Conservation (phyloP, 2,113 vertebrate species). For the Gadus chalcogrammus region DNA sequence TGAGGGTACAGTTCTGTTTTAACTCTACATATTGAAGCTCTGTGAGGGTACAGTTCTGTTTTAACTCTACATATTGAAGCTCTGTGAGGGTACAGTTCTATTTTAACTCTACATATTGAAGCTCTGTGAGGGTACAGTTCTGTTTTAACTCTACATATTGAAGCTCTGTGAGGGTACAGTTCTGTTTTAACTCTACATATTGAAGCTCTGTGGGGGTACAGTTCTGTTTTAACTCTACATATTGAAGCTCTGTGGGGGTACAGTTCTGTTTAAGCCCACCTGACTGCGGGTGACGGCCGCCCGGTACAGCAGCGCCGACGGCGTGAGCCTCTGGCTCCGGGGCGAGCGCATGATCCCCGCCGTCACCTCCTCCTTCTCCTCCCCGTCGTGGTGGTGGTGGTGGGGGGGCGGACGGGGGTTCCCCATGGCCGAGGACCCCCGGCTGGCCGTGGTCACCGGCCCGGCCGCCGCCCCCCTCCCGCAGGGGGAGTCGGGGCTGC, state of each 20-base stretch:
- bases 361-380: constrained; percentile 73
- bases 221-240: no score
- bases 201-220: no score
- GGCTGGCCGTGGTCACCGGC: constrained; percentile 28
- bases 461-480: constrained; percentile 71
- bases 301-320: constrained; percentile 87
- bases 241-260: no score
- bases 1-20: no score
- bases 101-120: no score
- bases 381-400: constrained; percentile 53
- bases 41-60: no score
- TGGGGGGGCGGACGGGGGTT: constrained; percentile 46
- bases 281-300: constrained; percentile 90
- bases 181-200: no score
- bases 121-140: no score
- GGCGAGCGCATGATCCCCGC: constrained; percentile 67
- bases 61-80: neutral
- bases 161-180: no score
- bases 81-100: no score
- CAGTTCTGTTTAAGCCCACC: constrained; percentile 59
- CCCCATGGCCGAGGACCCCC: constrained; percentile 46
- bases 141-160: no score
- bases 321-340: constrained; percentile 82
- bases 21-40: neutral
- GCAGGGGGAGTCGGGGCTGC: constrained; percentile 84